Evolutionary conservation across 2,888 invertebrate genomes (phyloP).

Genomic region (Orthosia cruda): DNA sequence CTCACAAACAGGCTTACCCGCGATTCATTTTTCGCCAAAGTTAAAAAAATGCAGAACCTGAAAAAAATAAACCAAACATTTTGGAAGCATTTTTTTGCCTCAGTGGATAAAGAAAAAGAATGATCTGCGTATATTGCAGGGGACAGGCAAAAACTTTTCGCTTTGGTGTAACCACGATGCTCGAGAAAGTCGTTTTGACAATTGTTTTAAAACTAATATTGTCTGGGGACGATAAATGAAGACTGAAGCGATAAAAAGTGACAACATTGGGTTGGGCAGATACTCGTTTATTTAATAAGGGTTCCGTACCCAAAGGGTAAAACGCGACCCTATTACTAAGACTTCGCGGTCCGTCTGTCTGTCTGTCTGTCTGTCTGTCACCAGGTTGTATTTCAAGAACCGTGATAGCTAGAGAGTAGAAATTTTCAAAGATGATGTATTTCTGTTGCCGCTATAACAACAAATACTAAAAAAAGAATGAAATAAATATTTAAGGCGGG

Average conservation of each 20-base stretch:
- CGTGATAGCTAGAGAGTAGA: too few species aligned
- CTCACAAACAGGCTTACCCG: slow-evolving; percentile 36
- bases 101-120: slow-evolving; percentile 69
- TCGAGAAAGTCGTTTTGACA: slow-evolving; percentile 34
- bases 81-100: slow-evolving; percentile 71
- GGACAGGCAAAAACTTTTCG: slow-evolving; percentile 59
- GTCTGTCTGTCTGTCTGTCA: too few species aligned
- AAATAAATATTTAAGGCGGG: too few species aligned
- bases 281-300: too few species aligned
- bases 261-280: background rate
- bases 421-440: too few species aligned
- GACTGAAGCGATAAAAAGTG: background rate
- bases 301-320: too few species aligned
- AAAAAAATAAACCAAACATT: slow-evolving; percentile 65
- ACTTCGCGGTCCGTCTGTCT: too few species aligned
- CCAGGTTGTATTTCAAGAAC: too few species aligned
- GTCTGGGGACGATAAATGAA: background rate
- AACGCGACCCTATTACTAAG: too few species aligned
- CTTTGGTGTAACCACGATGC: slow-evolving; percentile 42
- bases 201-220: slow-evolving; percentile 22
- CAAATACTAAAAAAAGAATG: too few species aligned
- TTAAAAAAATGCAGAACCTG: slow-evolving; percentile 65
- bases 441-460: too few species aligned
- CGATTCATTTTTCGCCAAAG: slow-evolving; percentile 48
- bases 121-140: slow-evolving; percentile 65